Percentiles rank a stretch among this genome's conserved stretches.
phyloP scores from a whole-genome alignment of 2,797 vertebrate species.

The Syncerus caffer region DNA sequence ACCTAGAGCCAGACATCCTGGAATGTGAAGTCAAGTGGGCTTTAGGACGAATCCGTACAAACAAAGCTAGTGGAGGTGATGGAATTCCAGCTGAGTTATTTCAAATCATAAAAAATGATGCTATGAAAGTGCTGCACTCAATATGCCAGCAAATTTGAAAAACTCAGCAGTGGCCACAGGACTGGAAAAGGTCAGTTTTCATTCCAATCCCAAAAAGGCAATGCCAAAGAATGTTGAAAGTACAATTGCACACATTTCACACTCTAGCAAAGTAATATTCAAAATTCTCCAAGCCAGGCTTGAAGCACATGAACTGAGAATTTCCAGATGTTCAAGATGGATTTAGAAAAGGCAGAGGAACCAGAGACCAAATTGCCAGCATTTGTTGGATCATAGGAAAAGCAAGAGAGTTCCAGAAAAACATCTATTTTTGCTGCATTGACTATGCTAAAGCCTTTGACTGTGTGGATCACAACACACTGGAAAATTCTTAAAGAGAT shows the following conservation, averaged over 20 bases:
- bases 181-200: background rate
- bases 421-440: background rate
- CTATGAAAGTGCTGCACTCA: background rate
- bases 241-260: background rate
- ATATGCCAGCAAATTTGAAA: background rate
- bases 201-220: background rate
- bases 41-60: background rate
- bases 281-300: background rate
- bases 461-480: background rate
- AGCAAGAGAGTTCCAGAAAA: background rate
- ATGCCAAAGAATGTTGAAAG: background rate
- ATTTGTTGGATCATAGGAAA: background rate
- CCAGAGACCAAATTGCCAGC: background rate
- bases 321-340: background rate
- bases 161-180: background rate
- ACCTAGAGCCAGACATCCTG: background rate
- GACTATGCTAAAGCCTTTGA: background rate
- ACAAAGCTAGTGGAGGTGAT: background rate
- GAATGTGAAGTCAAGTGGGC: background rate
- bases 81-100: background rate
- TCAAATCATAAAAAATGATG: background rate
- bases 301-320: background rate
- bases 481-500: background rate
- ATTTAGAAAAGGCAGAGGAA: background rate
- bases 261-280: background rate